Evolutionary conservation across 2,888 invertebrate species (phyloP).

Genomic region (Cataglyphis rosenhaueri): DNA sequence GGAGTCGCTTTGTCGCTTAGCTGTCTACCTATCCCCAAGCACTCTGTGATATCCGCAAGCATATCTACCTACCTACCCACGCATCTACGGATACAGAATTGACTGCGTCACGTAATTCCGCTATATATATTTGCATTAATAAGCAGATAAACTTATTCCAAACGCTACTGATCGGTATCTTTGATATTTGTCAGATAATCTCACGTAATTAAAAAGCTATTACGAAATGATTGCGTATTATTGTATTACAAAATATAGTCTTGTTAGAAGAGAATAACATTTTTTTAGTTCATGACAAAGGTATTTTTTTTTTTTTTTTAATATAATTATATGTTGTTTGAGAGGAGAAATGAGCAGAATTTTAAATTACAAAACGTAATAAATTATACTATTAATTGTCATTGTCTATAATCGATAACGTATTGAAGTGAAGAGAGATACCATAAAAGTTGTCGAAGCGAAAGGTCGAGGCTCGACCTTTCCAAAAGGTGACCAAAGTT

Average conservation of each 20-base stretch:
- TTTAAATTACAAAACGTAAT: conserved; percentile 26
- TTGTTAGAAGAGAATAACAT: background rate
- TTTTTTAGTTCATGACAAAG: background rate
- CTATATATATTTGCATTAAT: background rate
- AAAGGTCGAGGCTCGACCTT: background rate
- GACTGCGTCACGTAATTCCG: background rate
- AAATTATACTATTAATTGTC: conserved; percentile 19
- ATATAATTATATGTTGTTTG: background rate
- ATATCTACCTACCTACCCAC: background rate
- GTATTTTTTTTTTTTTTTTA: no score
- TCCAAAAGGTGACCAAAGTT: conserved; percentile 24
- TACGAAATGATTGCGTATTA: background rate
- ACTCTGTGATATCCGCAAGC: conserved; percentile 46
- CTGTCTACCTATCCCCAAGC: conserved; percentile 65
- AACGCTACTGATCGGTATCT: background rate
- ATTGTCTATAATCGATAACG: conserved; percentile 25
- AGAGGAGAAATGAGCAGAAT: background rate
- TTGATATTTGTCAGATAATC: conserved; percentile 6
- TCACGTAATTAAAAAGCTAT: background rate
- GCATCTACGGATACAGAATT: conserved; percentile 11
- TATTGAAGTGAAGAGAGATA: conserved; percentile 19
- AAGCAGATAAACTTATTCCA: conserved; percentile 43
- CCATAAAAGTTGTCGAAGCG: conserved; percentile 44
- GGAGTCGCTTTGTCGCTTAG: conserved; percentile 71
- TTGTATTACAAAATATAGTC: background rate